Base-by-base conservation (phyloP, 2,888 invertebrate species). In the Diarsia mendica region DNA sequence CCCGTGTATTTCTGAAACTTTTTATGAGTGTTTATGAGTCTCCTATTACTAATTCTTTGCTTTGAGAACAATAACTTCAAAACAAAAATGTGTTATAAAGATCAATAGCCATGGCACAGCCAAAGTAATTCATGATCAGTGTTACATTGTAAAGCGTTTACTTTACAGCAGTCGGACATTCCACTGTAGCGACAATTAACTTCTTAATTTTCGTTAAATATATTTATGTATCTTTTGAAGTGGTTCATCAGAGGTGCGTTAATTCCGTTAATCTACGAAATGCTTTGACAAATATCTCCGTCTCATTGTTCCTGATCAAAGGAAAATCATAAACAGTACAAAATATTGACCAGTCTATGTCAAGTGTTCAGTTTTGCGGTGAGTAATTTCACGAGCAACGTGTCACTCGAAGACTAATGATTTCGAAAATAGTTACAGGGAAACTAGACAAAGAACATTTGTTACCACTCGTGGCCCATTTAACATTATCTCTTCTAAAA, bases 231-330 rank as follows among this genome's bases (percentile, higher is more conserved):
- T 87, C 87, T 90, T 96, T 96, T 95, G 95, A 95, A 92, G 92
- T 94, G 83, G 72, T 85, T 82, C 85, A 89, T 90, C 90, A 90
- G 89, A 89, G 85, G 79, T 87, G 89, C 93, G 92, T 92, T 93
- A 93, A 93, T 94, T 87, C 89, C 92, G 92, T 92, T 93, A 93
- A 93, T 94, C 91, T 92, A 92, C 86, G 85, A 90, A 91, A 90
- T 85, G 89, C 90, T 92, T 93, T 91, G 92, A 93, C 92, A 92
- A 93, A 94, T 91, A 89, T 91, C 89, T 84, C 87, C 74, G 83
- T 87, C 84, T 89, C 89, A 94, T 94, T 94, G 93, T 94, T 89
- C 83, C 83, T 91, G 93, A 95, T 96, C 96, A 96, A 96, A 94
- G 93, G 89, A 87, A 90, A 89, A 91, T 91, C 92, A 94, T 96